Evolutionary conservation across 2,888 invertebrate genomes (phyloP).

Genomic region (Napeogenes sylphis): DNA sequence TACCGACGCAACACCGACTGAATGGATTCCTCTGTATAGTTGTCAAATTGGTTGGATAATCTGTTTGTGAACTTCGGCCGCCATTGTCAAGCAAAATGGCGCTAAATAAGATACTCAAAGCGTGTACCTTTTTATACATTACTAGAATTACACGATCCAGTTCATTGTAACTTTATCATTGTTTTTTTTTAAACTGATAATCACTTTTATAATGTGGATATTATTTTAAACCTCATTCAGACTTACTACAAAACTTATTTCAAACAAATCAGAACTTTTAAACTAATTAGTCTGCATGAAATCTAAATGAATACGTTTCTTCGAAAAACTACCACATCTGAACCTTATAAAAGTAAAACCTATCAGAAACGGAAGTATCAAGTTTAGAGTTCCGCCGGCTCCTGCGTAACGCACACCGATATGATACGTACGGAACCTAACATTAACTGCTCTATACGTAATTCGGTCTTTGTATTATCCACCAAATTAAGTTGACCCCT

Average conservation of each 20-base stretch:
- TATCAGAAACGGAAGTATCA: constrained; percentile 56
- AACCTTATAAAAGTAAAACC: constrained; percentile 21
- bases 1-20: constrained; percentile 49
- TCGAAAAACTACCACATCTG: constrained; percentile 27
- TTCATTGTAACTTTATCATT: constrained; percentile 38
- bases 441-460: constrained; percentile 46
- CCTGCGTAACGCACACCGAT: constrained; percentile 56
- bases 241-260: too few species aligned
- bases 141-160: too few species aligned
- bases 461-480: constrained; percentile 39
- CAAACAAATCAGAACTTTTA: too few species aligned
- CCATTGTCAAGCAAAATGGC: constrained; percentile 40
- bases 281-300: too few species aligned
- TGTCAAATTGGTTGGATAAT: constrained; percentile 62
- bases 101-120: constrained; percentile 34
- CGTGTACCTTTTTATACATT: too few species aligned
- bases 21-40: constrained; percentile 46
- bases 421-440: constrained; percentile 59
- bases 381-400: constrained; percentile 56
- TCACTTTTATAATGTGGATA: too few species aligned
- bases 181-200: constrained; percentile 12
- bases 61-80: constrained; percentile 47
- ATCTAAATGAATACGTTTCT: constrained; percentile 15
- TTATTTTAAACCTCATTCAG: too few species aligned
- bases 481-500: constrained; percentile 36